A percentile compares a stretch with the other conserved stretches of the same genome.
phyloP scores from a whole-genome alignment of 2,113 vertebrate species.

The Hemiprocne comata region DNA sequence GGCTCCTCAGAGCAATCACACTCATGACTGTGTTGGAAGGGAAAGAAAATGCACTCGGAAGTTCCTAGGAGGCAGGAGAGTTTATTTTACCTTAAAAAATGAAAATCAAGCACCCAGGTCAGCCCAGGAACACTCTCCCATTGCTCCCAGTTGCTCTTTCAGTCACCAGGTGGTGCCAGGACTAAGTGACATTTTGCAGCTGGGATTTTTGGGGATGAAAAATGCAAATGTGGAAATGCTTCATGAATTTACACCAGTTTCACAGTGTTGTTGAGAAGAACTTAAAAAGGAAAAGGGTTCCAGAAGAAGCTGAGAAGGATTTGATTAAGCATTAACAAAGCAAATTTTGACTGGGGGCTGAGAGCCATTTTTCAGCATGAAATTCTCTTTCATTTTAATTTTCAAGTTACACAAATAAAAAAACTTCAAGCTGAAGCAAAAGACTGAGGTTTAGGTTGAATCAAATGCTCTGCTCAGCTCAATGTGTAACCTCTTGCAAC shows the following conservation, averaged over 20 bases:
- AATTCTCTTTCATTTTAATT: slow-evolving; percentile 27
- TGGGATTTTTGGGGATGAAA: slow-evolving; percentile 11
- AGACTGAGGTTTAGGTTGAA: background rate
- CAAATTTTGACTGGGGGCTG: background rate
- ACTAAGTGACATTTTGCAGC: background rate
- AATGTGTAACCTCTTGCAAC: background rate
- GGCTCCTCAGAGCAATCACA: background rate
- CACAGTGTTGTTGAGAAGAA: background rate
- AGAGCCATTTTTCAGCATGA: background rate
- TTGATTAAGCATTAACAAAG: slow-evolving; percentile 23
- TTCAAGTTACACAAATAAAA: slow-evolving; percentile 43
- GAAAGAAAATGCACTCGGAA: background rate
- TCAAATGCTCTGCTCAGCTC: background rate
- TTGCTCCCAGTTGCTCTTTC: background rate
- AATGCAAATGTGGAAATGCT: background rate
- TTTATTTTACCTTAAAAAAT: background rate
- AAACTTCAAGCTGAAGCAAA: background rate
- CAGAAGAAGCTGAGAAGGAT: slow-evolving; percentile 34
- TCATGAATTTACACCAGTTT: background rate
- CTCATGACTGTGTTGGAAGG: accelerated
- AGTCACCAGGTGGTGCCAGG: background rate
- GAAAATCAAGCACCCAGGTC: background rate
- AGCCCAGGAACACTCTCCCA: background rate
- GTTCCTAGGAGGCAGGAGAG: background rate
- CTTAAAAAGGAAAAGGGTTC: slow-evolving; percentile 18